phyloP scores from a whole-genome alignment of 2,113 vertebrate species.

The Astur gentilis region DNA sequence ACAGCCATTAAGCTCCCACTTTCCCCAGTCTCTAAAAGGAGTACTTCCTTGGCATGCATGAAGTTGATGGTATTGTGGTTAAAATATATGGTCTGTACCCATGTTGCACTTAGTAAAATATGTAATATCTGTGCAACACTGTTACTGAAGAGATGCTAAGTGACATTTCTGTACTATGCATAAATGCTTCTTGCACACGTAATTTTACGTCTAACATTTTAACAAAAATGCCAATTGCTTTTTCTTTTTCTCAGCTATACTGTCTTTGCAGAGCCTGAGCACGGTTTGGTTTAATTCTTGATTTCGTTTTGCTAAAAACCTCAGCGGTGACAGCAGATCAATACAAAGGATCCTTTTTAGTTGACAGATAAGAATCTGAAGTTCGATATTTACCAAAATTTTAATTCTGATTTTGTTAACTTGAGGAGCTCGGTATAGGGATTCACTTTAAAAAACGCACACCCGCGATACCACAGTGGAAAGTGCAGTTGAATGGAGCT shows the following conservation, averaged over 20 bases:
- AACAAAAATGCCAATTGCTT: not conserved
- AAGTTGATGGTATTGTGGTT: not conserved
- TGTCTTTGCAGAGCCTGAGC: not conserved
- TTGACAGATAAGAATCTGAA: not conserved
- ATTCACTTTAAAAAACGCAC: not conserved
- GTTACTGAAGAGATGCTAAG: not conserved
- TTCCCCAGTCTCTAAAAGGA: not conserved
- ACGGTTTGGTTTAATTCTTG: not conserved
- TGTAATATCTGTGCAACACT: not conserved
- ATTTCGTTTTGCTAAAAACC: not conserved
- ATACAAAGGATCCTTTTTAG: rapidly evolving
- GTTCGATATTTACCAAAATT: not conserved
- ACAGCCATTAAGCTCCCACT: not conserved
- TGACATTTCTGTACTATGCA: rapidly evolving
- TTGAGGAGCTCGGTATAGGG: not conserved
- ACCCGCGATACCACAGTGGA: not conserved
- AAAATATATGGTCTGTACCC: not conserved
- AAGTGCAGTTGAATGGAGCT: not conserved
- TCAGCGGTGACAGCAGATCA: not conserved
- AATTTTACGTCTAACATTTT: not conserved
- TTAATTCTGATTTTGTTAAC: not conserved
- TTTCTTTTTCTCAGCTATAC: not conserved
- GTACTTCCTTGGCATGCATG: not conserved
- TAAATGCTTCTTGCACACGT: not conserved
- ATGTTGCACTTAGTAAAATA: not conserved